A percentile compares a stretch with the other conserved stretches of the same genome.
phyloP scores from a whole-genome alignment of 2,888 invertebrate genomes.

The Lucinisca nassula region DNA sequence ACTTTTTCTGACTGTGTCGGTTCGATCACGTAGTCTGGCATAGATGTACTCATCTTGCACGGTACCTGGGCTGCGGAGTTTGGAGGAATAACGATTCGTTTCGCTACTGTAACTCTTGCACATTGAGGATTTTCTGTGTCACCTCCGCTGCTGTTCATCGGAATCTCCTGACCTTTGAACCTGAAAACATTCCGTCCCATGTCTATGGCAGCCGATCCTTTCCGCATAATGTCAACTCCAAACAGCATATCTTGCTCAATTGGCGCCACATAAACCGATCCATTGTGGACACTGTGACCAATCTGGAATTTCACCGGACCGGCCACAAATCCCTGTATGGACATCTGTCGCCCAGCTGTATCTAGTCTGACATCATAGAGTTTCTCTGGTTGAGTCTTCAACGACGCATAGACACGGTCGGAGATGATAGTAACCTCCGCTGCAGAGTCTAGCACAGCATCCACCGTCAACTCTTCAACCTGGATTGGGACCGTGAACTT shows the following conservation, averaged over 20 bases:
- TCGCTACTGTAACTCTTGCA: neutral
- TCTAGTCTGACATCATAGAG: neutral
- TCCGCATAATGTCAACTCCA: neutral
- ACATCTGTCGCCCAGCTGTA: neutral
- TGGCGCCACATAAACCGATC: neutral
- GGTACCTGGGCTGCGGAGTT: neutral
- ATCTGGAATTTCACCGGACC: neutral
- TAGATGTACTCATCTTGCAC: neutral
- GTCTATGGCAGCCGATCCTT: neutral
- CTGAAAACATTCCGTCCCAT: neutral
- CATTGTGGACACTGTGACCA: too few species aligned
- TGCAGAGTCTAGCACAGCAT: neutral
- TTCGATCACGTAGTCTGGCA: neutral
- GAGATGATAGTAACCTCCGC: neutral
- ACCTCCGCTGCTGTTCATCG: neutral
- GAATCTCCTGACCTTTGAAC: neutral
- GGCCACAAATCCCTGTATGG: neutral
- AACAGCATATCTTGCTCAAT: neutral
- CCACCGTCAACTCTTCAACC: neutral
- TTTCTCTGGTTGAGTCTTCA: neutral
- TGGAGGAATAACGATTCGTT: neutral
- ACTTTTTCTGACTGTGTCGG: neutral
- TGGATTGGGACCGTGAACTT: neutral
- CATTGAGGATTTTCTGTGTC: neutral
- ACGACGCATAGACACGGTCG: neutral